phyloP scores from a whole-genome alignment of 2,113 vertebrate genomes.

The Channa argus region DNA sequence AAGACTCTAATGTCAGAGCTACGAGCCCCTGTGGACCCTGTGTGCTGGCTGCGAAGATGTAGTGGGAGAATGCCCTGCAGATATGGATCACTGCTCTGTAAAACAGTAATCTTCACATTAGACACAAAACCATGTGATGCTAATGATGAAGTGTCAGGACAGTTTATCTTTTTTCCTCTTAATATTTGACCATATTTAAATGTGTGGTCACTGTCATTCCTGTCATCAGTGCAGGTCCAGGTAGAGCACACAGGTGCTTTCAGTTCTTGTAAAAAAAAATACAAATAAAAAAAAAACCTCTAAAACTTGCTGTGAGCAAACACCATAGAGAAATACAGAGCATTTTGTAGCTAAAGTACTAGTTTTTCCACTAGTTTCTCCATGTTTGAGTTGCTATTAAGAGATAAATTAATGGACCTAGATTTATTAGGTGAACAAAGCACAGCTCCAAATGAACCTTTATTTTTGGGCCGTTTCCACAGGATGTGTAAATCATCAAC shows the following conservation, averaged over 20 bases:
- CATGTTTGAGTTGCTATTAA: too few relatives aligned
- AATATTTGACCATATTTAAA: not conserved
- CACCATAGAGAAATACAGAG: too few relatives aligned
- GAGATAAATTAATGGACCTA: not conserved
- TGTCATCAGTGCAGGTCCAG: too few relatives aligned
- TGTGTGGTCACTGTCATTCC: not conserved
- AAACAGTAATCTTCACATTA: constrained; percentile 51
- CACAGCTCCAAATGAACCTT: not conserved
- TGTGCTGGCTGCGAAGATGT: constrained; percentile 54
- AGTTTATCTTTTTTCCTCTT: not conserved
- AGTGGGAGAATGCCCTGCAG: constrained; percentile 50
- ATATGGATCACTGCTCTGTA: constrained; percentile 45
- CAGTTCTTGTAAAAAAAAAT: too few relatives aligned
- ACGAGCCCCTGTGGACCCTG: constrained; percentile 49
- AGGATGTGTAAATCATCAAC: not conserved
- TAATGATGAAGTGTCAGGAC: constrained; percentile 21
- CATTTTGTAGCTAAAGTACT: not conserved
- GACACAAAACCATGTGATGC: constrained; percentile 28
- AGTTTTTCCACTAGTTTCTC: too few relatives aligned
- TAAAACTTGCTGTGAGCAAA: too few relatives aligned
- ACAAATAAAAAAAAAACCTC: too few relatives aligned
- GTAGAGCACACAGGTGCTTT: too few relatives aligned
- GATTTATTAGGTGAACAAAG: too few relatives aligned
- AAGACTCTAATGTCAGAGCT: constrained; percentile 50
- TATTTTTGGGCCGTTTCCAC: not conserved